A percentile compares a stretch with the other conserved stretches of the same genome.
phyloP scores from a whole-genome alignment of 2,888 invertebrate genomes.

The Notodonta dromedarius region DNA sequence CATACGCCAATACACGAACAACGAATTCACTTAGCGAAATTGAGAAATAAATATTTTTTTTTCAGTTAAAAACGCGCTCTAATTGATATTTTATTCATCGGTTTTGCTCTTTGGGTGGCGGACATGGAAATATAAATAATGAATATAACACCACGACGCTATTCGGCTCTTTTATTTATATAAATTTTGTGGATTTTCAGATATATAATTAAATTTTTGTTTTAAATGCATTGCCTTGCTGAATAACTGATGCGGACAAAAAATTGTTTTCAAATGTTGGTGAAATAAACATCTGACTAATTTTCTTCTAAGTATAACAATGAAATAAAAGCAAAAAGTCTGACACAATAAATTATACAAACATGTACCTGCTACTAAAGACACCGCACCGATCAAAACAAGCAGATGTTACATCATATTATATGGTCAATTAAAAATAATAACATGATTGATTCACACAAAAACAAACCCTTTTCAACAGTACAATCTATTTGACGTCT shows the following conservation, averaged over 20 bases:
- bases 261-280: too few relatives aligned
- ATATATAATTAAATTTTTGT: too few relatives aligned
- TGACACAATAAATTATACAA: neutral
- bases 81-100: slow-evolving; percentile 82
- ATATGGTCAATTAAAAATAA: slow-evolving; percentile 70
- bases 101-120: slow-evolving; percentile 78
- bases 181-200: slow-evolving; percentile 42
- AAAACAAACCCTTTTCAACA: slow-evolving; percentile 66
- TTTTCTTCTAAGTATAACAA: too few relatives aligned
- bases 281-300: too few relatives aligned
- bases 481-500: slow-evolving; percentile 75
- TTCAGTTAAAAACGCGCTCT: slow-evolving; percentile 71
- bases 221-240: too few relatives aligned
- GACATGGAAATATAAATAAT: slow-evolving; percentile 69
- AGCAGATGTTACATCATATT: slow-evolving; percentile 62
- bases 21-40: slow-evolving; percentile 77
- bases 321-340: too few relatives aligned
- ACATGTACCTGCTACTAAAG: slow-evolving; percentile 16
- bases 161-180: slow-evolving; percentile 56
- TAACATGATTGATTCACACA: slow-evolving; percentile 67
- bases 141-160: slow-evolving; percentile 67
- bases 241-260: too few relatives aligned
- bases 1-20: slow-evolving; percentile 67
- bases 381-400: slow-evolving; percentile 32
- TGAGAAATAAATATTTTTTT: slow-evolving; percentile 77